Base-by-base conservation (phyloP, 2,113 vertebrate species). In the Parus major region DNA sequence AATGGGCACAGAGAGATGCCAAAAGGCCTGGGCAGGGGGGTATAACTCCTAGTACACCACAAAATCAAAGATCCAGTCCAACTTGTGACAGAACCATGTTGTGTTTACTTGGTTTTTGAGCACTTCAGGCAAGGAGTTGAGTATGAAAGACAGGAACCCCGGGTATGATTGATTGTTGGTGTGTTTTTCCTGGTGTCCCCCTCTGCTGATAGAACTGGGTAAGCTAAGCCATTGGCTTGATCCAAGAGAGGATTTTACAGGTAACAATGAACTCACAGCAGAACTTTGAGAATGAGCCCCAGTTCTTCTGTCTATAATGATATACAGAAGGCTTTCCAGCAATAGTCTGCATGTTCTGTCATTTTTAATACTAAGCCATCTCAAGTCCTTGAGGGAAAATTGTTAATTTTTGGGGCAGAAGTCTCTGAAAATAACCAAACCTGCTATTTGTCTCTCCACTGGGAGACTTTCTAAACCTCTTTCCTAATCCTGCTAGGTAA, bases 51-150 rank as follows among this genome's bases (percentile, higher is more conserved):
- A 31, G 22, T 28, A 8, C 4, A 11, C 41, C 19, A 36, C 10
- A 35, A 18, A 21, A 44, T 68, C 24, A 14, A 28, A 56, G 24
- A 11, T 55, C 12, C 10, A 41, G 6, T 25, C 24, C 13, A 6
- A 0, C 6, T 24, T 35, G 3, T 56, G 42, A 9, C 35, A 42
- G 2, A 4, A 24, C 9, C 9, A 17, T 14, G 3, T 29, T n/a
- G 35, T 18, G 7, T 22, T 41, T 35, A 18, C 35, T 57, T 42
- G 8, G 2, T 5, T 50, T 71, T 27, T 50, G 44, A 50, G 6
- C 15, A 4, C 12, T 36, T 44, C 16, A 49, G 7, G 1, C 60
- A 22, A 52, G 28, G 12, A 57, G 17, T 2, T 66, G 13, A 36
- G 4, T 57, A 9, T 16, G 35, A 53, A n/a, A 57, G 41, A 36